Evolutionary conservation across 2,797 vertebrate genomes (phyloP), one percentile per base, ranked within the genome.

Genomic region (Gymnopithys bicolor): DNA sequence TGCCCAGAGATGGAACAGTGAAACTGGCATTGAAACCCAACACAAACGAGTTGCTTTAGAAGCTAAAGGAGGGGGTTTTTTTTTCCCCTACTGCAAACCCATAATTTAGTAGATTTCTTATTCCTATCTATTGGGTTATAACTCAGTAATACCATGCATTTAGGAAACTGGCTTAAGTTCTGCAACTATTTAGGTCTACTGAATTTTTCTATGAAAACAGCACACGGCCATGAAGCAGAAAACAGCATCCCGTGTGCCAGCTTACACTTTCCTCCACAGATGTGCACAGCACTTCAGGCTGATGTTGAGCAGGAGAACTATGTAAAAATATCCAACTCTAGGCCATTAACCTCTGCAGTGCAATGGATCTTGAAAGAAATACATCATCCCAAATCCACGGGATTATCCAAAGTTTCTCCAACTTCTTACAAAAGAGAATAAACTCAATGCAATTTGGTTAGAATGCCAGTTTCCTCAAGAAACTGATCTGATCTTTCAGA

Each of bases 401-500:
- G 89, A 95, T 91, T 88, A 84, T 21, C 74, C 33, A 32, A 77
- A 90, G 87, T 78, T 91, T 88, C 85, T 95, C 92, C 87, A 88
- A 43, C 93, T 64, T 94, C 85, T 95, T 63, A 81, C 77, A 89
- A 94, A 96, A 96, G 94, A 89, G 85, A 96, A 94, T 62, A 60
- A 95, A 95, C 95, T 95, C 96, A 96, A 97, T 96, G 96, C 80
- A 85, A 93, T 95, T 93, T 94, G 86, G 96, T 96, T 96, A 97
- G 97, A 96, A 97, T 95, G 97, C 96, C 98, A 96, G 97, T 96
- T 96, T 96, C 97, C 96, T 97, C 82, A 33, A 97, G 92, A 96
- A 97, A 97, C 97, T 91, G 97, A 66, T 96, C 97, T 91, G 97
- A 56, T 95, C 84, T 58, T 84, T 96, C 95, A 89, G 88, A 92